Conservation (phyloP, 2,113 vertebrate species). For the Willisornis vidua region DNA sequence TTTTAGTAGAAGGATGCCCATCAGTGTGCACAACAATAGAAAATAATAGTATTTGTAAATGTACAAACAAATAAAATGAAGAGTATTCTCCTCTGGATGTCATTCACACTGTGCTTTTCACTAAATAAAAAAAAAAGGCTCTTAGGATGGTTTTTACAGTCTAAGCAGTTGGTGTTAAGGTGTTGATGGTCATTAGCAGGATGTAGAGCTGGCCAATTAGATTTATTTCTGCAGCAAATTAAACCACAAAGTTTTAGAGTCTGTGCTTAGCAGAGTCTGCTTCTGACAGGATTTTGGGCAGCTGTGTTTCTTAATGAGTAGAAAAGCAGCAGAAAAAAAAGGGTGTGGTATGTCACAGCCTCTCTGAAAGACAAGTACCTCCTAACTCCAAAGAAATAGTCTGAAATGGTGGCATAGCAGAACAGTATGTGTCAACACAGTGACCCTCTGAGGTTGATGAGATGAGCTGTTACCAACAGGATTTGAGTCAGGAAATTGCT, state of each 20-base stretch:
- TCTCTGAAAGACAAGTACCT: neutral
- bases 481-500: neutral
- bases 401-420: neutral
- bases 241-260: conserved; percentile 1
- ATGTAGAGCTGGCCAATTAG: conserved; percentile 50
- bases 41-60: conserved; percentile 38
- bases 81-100: neutral
- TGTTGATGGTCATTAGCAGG: conserved; percentile 43
- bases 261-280: neutral
- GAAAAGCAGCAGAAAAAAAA: conserved; percentile 4
- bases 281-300: conserved; percentile 48
- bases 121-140: neutral
- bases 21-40: neutral
- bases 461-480: neutral
- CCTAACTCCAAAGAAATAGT: neutral
- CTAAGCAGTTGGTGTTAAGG: conserved; percentile 26
- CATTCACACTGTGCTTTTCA: conserved; percentile 26
- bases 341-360: neutral
- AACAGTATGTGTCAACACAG: rapidly evolving
- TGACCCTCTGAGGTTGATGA: neutral
- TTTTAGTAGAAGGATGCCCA: neutral
- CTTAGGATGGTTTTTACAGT: conserved; percentile 7
- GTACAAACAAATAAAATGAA: conserved; percentile 31
- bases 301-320: neutral
- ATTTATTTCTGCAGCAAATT: conserved; percentile 58